Evolutionary conservation across 2,888 invertebrate species (phyloP).

Genomic region (Diachrysia chrysitis): DNA sequence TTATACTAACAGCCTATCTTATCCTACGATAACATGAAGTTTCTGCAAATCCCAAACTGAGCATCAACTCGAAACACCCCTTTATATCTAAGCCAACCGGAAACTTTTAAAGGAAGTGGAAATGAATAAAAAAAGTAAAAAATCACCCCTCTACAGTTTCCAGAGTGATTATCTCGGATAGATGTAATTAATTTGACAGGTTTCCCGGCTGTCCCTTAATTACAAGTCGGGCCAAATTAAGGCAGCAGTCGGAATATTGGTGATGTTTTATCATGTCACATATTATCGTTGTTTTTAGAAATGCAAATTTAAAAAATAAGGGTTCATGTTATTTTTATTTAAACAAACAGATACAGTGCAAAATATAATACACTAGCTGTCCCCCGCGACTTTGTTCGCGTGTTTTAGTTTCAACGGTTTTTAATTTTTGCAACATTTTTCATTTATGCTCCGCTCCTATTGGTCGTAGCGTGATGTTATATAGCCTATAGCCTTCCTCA

Average conservation of each 20-base stretch:
- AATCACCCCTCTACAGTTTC: slow-evolving; percentile 62
- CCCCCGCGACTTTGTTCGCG: no score
- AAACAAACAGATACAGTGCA: no score
- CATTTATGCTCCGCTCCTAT: no score
- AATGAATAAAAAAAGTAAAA: slow-evolving; percentile 50
- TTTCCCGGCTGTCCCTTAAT: slow-evolving; percentile 62
- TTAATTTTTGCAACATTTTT: no score
- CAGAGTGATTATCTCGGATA: slow-evolving; percentile 69
- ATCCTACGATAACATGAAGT: background rate
- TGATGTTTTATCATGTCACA: slow-evolving; percentile 39
- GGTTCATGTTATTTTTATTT: no score
- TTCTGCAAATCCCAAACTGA: background rate
- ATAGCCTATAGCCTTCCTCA: no score
- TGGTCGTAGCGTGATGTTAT: no score
- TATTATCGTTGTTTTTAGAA: background rate
- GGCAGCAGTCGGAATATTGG: slow-evolving; percentile 50
- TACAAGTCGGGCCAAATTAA: slow-evolving; percentile 66
- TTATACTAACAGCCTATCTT: background rate
- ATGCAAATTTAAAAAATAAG: no score
- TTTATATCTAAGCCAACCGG: slow-evolving; percentile 19
- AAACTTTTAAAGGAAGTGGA: slow-evolving; percentile 22
- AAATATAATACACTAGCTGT: no score
- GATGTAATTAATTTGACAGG: slow-evolving; percentile 72
- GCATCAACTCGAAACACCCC: background rate
- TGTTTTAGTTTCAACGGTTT: no score